These are phyloP conservation scores for Euwallacea similis DNA, from an alignment of 1,140 invertebrate species.

Conservation along the genomic window DNA sequence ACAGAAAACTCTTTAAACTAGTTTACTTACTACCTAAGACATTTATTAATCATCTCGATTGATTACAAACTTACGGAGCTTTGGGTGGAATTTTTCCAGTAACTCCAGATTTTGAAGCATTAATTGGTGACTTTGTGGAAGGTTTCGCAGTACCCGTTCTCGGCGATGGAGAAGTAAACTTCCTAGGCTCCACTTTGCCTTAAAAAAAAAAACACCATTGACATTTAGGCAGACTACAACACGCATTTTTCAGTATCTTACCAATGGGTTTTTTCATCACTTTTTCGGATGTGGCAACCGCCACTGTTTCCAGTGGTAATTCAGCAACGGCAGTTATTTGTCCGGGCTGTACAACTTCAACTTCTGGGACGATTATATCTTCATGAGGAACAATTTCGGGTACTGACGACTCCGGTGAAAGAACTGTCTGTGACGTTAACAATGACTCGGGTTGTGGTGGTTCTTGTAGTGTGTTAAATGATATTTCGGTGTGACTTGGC, in stretches of 20 bases:
- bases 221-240: neutral
- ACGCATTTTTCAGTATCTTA: neutral
- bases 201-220: neutral
- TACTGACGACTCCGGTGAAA: neutral
- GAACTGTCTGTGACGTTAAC: neutral
- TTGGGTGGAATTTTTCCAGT: constrained; percentile 30
- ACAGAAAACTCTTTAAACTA: too few species aligned
- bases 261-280: neutral
- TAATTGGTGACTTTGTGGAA: constrained; percentile 31
- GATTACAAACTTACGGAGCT: constrained; percentile 24
- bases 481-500: constrained; percentile 21
- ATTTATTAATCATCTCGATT: neutral
- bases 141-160: constrained; percentile 44
- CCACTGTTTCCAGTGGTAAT: neutral
- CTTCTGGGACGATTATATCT: neutral
- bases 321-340: neutral
- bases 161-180: constrained; percentile 35
- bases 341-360: neutral
- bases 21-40: too few species aligned
- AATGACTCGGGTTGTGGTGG: neutral
- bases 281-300: neutral
- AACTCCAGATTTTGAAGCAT: constrained; percentile 24
- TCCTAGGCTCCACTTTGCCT: constrained; percentile 43
- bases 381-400: neutral
- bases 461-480: constrained; percentile 9